Conservation (phyloP, 2,888 invertebrate species). For the Pecten maximus region DNA sequence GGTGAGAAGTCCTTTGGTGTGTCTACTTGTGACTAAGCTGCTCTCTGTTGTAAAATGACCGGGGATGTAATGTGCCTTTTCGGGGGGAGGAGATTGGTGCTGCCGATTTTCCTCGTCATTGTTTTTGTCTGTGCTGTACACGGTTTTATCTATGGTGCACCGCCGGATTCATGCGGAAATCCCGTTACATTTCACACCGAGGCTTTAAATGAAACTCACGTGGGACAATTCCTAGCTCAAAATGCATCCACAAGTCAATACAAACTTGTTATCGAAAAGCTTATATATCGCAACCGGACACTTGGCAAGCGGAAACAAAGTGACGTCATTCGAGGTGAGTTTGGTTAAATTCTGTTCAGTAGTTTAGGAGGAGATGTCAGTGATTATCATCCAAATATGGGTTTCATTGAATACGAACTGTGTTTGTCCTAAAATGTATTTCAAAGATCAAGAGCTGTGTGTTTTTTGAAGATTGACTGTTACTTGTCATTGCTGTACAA, state of each 20-base stretch:
- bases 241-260: conserved; percentile 41
- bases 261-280: conserved; percentile 38
- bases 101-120: background rate
- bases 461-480: too few relatives aligned
- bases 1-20: conserved; percentile 34
- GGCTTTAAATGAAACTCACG: conserved; percentile 53
- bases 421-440: too few relatives aligned
- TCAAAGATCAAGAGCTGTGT: too few relatives aligned
- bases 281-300: background rate
- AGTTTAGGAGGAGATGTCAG: background rate
- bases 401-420: too few relatives aligned
- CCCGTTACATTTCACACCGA: conserved; percentile 55
- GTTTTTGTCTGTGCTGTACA: conserved; percentile 39
- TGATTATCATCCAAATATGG: too few relatives aligned
- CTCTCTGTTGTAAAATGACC: conserved; percentile 31
- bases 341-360: background rate
- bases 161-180: conserved; percentile 50
- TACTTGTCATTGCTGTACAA: too few relatives aligned
- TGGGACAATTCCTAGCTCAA: conserved; percentile 53
- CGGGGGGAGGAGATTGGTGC: background rate
- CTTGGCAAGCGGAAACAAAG: background rate
- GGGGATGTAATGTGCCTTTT: background rate
- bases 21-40: conserved; percentile 5
- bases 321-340: conserved; percentile 42
- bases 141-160: conserved; percentile 53